phyloP scores from a whole-genome alignment of 2,888 invertebrate species.

The Gerris lacustris region DNA sequence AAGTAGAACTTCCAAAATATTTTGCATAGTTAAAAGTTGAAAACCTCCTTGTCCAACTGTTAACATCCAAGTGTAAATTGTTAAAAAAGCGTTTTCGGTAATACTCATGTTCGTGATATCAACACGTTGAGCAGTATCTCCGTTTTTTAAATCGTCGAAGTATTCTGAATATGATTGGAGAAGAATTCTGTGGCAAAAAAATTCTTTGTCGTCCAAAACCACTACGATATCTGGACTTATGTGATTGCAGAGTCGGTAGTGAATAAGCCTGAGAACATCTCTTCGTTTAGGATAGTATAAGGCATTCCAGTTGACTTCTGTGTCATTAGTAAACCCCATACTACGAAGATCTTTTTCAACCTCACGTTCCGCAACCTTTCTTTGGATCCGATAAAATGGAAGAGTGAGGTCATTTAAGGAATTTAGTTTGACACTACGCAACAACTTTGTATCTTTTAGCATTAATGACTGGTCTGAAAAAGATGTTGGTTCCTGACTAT shows the following conservation, averaged over 20 bases:
- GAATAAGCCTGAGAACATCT: conserved; percentile 53
- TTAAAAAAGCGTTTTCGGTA: conserved; percentile 49
- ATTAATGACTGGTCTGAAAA: background rate
- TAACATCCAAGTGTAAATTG: conserved; percentile 74
- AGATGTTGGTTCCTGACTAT: background rate
- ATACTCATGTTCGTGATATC: conserved; percentile 30
- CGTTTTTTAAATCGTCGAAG: conserved; percentile 40
- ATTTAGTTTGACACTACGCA: background rate
- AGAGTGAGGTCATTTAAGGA: background rate
- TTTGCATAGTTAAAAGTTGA: conserved; percentile 52
- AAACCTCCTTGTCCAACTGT: conserved; percentile 49
- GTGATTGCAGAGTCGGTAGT: conserved; percentile 51
- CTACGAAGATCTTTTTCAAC: conserved; percentile 1
- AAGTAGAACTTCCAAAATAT: conserved; percentile 57
- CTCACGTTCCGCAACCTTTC: background rate
- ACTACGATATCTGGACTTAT: conserved; percentile 53
- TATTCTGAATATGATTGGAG: conserved; percentile 55
- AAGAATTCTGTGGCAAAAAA: conserved; percentile 55
- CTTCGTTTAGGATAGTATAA: conserved; percentile 53
- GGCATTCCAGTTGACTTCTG: conserved; percentile 46
- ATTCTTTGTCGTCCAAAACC: conserved; percentile 51
- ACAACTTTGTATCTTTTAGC: background rate
- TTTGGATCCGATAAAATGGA: background rate
- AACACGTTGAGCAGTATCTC: conserved; percentile 8
- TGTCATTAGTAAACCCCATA: background rate